Evolutionary conservation across 2,888 invertebrate genomes (phyloP).

Genomic region (Odontothrips loti): DNA sequence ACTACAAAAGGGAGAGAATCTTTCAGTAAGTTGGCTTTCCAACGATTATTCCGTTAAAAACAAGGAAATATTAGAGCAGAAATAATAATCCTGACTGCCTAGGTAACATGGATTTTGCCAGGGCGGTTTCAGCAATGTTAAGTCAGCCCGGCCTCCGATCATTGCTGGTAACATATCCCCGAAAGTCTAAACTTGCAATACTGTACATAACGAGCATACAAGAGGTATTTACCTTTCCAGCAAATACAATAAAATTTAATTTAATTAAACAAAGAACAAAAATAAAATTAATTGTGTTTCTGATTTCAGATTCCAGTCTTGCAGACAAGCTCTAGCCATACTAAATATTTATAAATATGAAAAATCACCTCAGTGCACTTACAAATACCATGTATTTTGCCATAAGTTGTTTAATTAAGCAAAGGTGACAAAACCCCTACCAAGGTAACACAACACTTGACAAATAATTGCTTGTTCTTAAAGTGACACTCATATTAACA

Average conservation of each 20-base stretch:
- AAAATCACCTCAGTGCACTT: background rate
- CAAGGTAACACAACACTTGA: background rate
- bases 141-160: no score
- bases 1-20: no score
- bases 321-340: background rate
- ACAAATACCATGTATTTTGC: background rate
- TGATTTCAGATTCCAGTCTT: background rate
- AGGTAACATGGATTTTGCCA: no score
- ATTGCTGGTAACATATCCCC: no score
- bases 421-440: background rate
- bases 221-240: background rate
- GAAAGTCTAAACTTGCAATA: no score
- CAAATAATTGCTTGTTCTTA: background rate
- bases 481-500: background rate
- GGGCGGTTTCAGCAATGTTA: no score
- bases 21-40: no score
- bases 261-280: background rate
- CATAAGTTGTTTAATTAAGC: background rate
- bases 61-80: no score
- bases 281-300: background rate
- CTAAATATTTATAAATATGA: background rate
- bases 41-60: no score
- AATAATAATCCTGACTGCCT: no score
- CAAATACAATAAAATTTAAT: background rate
- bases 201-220: background rate